Percentiles rank a stretch among this genome's conserved stretches.
Evolutionary conservation across 2,797 vertebrate species (phyloP).

Genomic region (Perodicticus potto): DNA sequence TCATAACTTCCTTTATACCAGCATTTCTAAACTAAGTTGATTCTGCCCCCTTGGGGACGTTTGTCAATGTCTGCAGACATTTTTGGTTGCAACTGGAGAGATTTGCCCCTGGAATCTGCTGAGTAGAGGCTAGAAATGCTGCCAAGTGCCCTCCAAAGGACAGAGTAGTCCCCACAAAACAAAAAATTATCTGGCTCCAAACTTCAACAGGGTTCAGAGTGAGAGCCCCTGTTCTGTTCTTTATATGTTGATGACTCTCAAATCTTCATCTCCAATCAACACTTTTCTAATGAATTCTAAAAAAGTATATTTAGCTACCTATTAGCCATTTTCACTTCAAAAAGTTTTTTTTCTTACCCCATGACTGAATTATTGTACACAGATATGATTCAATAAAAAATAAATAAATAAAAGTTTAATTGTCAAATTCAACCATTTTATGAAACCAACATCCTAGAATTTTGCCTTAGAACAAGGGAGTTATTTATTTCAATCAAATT

Average conservation of each 20-base stretch:
- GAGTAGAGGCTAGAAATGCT: not conserved
- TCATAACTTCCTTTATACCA: not conserved
- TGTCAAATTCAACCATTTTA: not conserved
- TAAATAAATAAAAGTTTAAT: not conserved
- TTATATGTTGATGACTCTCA: not conserved
- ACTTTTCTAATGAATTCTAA: not conserved
- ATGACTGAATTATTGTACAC: too few relatives aligned
- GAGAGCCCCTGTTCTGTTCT: not conserved
- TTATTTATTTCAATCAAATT: not conserved
- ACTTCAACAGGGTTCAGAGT: not conserved
- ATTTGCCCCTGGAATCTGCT: not conserved
- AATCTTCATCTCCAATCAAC: not conserved
- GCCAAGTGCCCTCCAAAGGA: not conserved
- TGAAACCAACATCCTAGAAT: not conserved
- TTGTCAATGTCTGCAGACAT: not conserved
- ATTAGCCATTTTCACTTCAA: not conserved
- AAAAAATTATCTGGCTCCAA: not conserved
- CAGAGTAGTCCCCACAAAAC: not conserved
- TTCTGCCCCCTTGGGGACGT: not conserved
- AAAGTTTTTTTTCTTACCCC: not conserved
- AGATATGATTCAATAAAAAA: too few relatives aligned
- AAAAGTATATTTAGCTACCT: not conserved
- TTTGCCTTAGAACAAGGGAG: not conserved
- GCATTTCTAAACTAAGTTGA: not conserved
- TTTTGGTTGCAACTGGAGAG: not conserved